Conservation (phyloP, 2,113 vertebrate genomes). For the Rhombomys opimus region DNA sequence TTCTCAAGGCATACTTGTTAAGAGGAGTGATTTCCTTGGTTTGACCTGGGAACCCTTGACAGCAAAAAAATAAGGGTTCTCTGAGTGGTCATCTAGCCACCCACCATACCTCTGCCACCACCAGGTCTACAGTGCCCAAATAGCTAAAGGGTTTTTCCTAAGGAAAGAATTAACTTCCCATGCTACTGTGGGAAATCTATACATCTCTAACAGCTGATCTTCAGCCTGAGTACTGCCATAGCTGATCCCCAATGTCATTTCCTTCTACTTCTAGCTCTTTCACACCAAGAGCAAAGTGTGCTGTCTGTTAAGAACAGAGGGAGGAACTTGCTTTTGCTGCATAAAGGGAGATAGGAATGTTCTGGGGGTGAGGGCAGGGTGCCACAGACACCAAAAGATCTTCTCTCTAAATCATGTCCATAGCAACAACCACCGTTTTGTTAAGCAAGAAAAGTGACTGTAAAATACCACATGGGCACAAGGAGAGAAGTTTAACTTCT, state of each 20-base stretch:
- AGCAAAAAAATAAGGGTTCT: not conserved
- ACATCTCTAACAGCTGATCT: not conserved
- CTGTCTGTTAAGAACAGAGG: not conserved
- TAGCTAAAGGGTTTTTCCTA: not conserved
- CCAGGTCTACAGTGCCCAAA: not conserved
- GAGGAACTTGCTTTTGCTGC: not conserved
- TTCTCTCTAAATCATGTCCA: conserved; percentile 6
- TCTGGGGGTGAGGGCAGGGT: too few species aligned
- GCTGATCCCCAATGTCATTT: not conserved
- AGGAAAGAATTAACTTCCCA: not conserved
- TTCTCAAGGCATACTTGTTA: not conserved
- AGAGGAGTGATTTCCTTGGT: not conserved
- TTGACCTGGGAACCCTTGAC: not conserved
- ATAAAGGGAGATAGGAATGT: rapidly evolving
- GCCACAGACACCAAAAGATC: not conserved
- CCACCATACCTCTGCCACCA: not conserved
- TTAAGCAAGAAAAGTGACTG: not conserved
- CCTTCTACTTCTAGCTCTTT: not conserved
- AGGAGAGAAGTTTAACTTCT: not conserved
- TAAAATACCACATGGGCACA: not conserved
- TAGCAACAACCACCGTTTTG: not conserved
- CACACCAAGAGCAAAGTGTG: not conserved
- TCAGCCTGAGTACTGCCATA: not conserved
- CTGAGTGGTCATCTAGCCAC: not conserved
- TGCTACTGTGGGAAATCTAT: not conserved